A percentile compares a stretch with the other conserved stretches of the same genome.
These are phyloP conservation scores for Pelodytes ibericus DNA, from an alignment of 2,797 vertebrate genomes.

Conservation along the genomic window DNA sequence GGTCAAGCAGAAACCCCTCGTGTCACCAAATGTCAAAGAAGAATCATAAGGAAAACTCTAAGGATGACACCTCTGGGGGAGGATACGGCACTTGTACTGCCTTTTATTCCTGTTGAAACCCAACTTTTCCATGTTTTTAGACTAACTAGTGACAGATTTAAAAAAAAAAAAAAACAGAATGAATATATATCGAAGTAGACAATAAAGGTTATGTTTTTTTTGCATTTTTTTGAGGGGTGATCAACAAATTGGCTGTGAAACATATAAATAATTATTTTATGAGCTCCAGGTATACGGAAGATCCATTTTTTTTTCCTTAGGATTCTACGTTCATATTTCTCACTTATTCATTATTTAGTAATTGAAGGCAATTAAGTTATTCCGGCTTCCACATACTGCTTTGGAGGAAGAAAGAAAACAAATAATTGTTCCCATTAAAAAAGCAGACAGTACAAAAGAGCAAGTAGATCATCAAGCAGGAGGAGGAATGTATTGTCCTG, in stretches of 20 bases:
- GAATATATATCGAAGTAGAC: not conserved
- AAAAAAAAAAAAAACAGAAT: not conserved
- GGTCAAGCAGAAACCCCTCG: conserved; percentile 35
- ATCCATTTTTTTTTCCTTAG: too few species aligned
- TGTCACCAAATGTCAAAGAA: conserved; percentile 43
- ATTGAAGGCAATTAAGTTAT: too few species aligned
- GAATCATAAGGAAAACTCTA: conserved; percentile 9
- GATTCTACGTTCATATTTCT: too few species aligned
- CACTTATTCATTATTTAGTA: too few species aligned
- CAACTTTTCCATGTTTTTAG: not conserved
- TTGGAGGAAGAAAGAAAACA: too few species aligned
- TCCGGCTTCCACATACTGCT: too few species aligned
- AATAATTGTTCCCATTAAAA: too few species aligned
- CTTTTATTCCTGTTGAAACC: not conserved
- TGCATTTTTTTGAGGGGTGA: too few species aligned
- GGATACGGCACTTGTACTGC: not conserved
- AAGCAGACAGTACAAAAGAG: not conserved
- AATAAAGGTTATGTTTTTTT: too few species aligned
- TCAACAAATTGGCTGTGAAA: too few species aligned
- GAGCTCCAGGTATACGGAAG: too few species aligned
- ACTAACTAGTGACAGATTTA: not conserved
- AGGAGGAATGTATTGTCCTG: not conserved
- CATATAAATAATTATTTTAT: too few species aligned
- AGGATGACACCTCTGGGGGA: conserved; percentile 2
- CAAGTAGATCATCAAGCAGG: not conserved